A percentile compares a stretch with the other conserved stretches of the same genome.
These are phyloP conservation scores for Hyla sarda DNA, from an alignment of 2,113 vertebrate genomes.

Conservation along the genomic window DNA sequence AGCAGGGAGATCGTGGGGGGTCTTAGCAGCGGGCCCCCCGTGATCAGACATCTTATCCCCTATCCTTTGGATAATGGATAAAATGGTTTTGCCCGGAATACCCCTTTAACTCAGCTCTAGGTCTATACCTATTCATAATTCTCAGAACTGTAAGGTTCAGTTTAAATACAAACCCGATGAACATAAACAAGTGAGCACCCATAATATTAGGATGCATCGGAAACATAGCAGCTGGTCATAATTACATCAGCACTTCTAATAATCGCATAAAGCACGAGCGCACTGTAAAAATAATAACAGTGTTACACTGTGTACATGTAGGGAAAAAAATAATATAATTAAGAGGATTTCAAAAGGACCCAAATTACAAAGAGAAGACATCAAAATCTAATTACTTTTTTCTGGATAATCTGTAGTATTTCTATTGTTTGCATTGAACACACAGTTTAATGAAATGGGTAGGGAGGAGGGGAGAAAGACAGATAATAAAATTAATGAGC, in stretches of 20 bases:
- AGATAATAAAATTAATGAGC: slow-evolving; percentile 57
- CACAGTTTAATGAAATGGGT: slow-evolving; percentile 27
- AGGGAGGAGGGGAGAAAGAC: background rate
- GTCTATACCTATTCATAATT: background rate
- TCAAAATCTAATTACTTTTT: slow-evolving; percentile 56
- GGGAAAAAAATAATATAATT: slow-evolving; percentile 31
- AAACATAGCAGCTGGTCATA: slow-evolving; percentile 34
- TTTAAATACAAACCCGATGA: background rate
- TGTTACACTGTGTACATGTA: slow-evolving; percentile 32
- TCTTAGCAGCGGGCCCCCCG: too few relatives aligned
- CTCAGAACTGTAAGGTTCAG: background rate
- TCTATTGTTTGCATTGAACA: slow-evolving; percentile 35
- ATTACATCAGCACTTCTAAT: slow-evolving; percentile 36
- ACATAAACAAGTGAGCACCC: background rate
- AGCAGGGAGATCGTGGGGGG: too few relatives aligned
- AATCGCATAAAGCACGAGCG: background rate
- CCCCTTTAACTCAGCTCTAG: too few relatives aligned
- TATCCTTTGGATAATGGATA: too few relatives aligned
- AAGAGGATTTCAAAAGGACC: slow-evolving; percentile 49
- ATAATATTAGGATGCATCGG: background rate
- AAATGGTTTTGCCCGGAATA: too few relatives aligned
- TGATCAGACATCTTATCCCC: too few relatives aligned
- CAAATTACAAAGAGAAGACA: slow-evolving; percentile 48
- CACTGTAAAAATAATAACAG: slow-evolving; percentile 14
- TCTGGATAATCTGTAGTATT: slow-evolving; percentile 43